Base-by-base conservation (phyloP, 2,797 vertebrate genomes). In the Poeciliopsis turneri region DNA sequence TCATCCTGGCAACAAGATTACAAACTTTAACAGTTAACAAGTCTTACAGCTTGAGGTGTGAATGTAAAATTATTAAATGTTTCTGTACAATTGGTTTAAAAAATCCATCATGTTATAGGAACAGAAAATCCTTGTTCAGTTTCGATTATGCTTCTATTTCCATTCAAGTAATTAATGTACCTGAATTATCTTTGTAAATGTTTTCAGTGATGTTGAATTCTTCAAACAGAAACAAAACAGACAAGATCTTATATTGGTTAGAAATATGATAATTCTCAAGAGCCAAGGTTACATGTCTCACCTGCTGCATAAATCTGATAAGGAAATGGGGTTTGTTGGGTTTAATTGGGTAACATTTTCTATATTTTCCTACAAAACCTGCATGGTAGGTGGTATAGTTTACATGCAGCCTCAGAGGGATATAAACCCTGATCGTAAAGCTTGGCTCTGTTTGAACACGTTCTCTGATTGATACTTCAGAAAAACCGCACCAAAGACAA, bases 371-470 rank as follows among this genome's bases (percentile, higher is more conserved):
- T 20, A 16, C 43, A 49, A 33, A 53, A 57, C 30, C 36, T 8
- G 45, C 2, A 3, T 46, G 72, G 25, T 76, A 51, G 39, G 15
- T 39, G 45, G 7, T 36, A 13, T 30, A 41, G 46, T 45, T 43
- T 59, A 33, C 28, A 20, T 2, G 25, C 45, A 45, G 49, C 49
- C 59, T n/a, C 15, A 41, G 33, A 30, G 76, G 43, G n/a, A 28
- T 36, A 64, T 39, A 16, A 73, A 45, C 33, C 47, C 25, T 33
- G 25, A 64, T 30, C 28, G 25, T 51, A 12, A 41, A 0, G 15
- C 69, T 57, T 23, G 13, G 28, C 30, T 83, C n/a, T 2, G n/a
- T 75, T 25, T 74, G 5, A 72, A 61, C 68, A 59, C 53, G 30
- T 57, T 18, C 53, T 70, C 43, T 10, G 28, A 30, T 23, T 51